Conservation (phyloP, 2,797 vertebrate genomes). For the Syngnathus rostellatus region DNA sequence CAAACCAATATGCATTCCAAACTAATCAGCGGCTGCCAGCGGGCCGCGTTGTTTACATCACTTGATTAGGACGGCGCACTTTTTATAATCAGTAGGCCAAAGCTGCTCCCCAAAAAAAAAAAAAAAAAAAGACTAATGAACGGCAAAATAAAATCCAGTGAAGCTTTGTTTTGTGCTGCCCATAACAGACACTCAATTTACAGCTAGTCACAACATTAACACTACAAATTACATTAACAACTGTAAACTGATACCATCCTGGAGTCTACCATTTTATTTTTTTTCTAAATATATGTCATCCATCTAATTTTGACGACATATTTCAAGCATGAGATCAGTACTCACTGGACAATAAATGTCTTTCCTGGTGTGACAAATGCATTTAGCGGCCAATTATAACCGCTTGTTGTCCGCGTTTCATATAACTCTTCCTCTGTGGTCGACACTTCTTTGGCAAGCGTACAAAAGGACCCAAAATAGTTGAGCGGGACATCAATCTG, state of each 20-base stretch:
- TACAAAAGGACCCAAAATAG: constrained; percentile 77
- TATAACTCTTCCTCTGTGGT: constrained; percentile 37
- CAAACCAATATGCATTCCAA: constrained; percentile 65
- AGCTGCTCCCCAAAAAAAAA: background rate
- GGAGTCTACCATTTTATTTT: constrained; percentile 6
- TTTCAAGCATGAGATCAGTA: constrained; percentile 8
- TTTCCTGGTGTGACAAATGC: constrained; percentile 29
- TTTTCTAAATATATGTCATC: background rate
- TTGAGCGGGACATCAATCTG: constrained; percentile 72
- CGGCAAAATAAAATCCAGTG: background rate
- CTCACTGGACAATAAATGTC: constrained; percentile 28
- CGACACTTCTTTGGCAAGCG: constrained; percentile 59
- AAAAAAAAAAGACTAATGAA: background rate
- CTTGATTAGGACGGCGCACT: constrained; percentile 49
- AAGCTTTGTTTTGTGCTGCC: background rate
- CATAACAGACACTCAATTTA: constrained; percentile 19
- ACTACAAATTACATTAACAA: constrained; percentile 19
- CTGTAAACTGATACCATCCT: background rate
- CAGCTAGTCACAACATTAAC: constrained; percentile 22
- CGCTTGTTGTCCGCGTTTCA: constrained; percentile 30
- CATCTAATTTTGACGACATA: background rate
- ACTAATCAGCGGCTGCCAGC: constrained; percentile 63
- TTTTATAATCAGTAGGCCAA: constrained; percentile 6
- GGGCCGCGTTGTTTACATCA: constrained; percentile 58
- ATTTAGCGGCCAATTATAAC: constrained; percentile 43